A percentile compares a stretch with the other conserved stretches of the same genome.
Evolutionary conservation across 2,113 vertebrate species (phyloP).

Genomic region (Nesoenas mayeri): DNA sequence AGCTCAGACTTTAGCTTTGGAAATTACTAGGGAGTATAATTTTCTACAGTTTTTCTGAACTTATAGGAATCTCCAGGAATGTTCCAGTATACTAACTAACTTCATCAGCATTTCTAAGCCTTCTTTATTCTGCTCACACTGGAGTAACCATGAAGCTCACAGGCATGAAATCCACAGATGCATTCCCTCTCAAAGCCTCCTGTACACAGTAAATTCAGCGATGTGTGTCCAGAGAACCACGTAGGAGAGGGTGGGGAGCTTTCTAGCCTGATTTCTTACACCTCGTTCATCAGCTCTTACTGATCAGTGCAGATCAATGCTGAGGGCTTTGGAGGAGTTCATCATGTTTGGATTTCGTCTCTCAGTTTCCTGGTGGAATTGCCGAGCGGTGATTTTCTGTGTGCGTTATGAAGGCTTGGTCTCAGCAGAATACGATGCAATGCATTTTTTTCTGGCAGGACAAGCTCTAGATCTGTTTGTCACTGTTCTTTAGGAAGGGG

Average conservation of each 20-base stretch:
- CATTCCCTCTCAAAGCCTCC: background rate
- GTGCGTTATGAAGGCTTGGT: background rate
- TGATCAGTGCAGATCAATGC: background rate
- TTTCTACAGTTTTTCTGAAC: conserved; percentile 27
- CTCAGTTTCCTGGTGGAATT: background rate
- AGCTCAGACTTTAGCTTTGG: conserved; percentile 32
- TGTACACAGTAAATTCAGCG: background rate
- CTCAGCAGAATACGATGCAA: background rate
- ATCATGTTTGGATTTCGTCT: accelerated
- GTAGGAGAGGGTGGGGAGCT: background rate
- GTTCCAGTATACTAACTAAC: conserved; percentile 19
- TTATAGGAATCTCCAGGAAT: conserved; percentile 22
- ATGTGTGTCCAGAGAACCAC: background rate
- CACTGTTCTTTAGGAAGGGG: background rate
- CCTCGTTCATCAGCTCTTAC: background rate
- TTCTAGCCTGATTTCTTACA: background rate
- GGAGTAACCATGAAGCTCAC: background rate
- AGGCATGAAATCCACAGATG: conserved; percentile 20
- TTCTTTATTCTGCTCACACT: conserved; percentile 20
- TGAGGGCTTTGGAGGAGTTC: background rate
- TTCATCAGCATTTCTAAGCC: conserved; percentile 52
- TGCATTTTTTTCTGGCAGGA: background rate
- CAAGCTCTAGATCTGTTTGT: background rate
- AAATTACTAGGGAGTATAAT: conserved; percentile 21
- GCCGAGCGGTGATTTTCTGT: background rate